These are phyloP conservation scores for Digitonthophagus gazella DNA, from an alignment of 2,888 invertebrate genomes.

Conservation along the genomic window DNA sequence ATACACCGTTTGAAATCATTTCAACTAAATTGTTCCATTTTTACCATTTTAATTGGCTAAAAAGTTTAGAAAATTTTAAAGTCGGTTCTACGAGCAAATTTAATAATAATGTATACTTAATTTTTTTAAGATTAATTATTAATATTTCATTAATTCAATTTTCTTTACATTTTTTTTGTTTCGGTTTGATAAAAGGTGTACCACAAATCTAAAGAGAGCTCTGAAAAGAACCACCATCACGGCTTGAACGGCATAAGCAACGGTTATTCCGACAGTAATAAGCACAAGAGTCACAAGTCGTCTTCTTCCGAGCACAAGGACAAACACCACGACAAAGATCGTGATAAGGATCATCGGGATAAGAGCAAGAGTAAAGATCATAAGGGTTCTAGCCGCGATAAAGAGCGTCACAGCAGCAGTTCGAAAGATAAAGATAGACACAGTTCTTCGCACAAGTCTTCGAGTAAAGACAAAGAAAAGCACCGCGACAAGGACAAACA, in stretches of 20 bases:
- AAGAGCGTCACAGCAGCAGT: constrained; percentile 42
- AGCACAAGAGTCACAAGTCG: constrained; percentile 51
- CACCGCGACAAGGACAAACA: constrained; percentile 49
- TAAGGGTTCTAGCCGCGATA: constrained; percentile 60
- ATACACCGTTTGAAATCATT: too few relatives aligned
- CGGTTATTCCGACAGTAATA: constrained; percentile 59
- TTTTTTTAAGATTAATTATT: too few relatives aligned
- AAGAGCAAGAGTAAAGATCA: constrained; percentile 61
- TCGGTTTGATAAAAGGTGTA: too few relatives aligned
- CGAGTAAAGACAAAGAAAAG: constrained; percentile 48
- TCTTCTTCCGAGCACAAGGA: constrained; percentile 50
- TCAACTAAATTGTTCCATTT: too few relatives aligned
- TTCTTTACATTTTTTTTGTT: too few relatives aligned
- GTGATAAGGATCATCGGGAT: constrained; percentile 64
- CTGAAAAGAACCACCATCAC: constrained; percentile 53
- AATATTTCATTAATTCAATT: too few relatives aligned
- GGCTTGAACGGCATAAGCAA: constrained; percentile 75
- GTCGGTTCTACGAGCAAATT: too few relatives aligned
- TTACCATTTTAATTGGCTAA: too few relatives aligned
- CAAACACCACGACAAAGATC: constrained; percentile 65
- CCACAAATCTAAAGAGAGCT: constrained; percentile 42
- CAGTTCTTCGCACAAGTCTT: constrained; percentile 50
- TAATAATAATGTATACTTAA: too few relatives aligned
- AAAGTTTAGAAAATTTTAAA: too few relatives aligned
- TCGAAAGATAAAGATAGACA: constrained; percentile 45